Percentiles rank a stretch among this genome's conserved stretches.
phyloP scores from a whole-genome alignment of 2,888 invertebrate species.

The Heliconius erato region DNA sequence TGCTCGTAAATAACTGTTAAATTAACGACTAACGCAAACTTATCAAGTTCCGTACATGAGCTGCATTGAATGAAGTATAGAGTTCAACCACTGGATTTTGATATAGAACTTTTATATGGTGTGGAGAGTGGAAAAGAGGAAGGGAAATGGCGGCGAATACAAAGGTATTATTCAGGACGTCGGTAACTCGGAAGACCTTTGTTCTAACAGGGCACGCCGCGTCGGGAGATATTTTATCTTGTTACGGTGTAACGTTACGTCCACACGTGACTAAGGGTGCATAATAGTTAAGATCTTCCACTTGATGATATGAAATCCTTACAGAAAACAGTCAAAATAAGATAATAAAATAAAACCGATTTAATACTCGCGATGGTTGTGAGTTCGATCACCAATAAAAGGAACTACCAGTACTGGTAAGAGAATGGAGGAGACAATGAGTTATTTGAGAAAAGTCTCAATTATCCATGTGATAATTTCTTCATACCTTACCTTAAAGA shows the following conservation, averaged over 20 bases:
- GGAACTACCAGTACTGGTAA: background rate
- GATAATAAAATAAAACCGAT: too few relatives aligned
- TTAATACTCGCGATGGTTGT: background rate
- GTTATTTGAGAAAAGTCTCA: background rate
- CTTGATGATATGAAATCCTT: background rate
- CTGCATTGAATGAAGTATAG: slow-evolving; percentile 37
- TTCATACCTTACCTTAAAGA: background rate
- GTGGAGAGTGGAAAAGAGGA: slow-evolving; percentile 41
- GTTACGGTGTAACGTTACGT: slow-evolving; percentile 67
- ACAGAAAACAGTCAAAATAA: background rate
- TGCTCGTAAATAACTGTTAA: slow-evolving; percentile 26
- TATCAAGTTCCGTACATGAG: slow-evolving; percentile 33
- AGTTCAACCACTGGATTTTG: slow-evolving; percentile 39
- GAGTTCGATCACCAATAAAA: background rate
- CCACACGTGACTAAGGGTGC: slow-evolving; percentile 34
- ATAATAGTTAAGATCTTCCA: slow-evolving; percentile 24
- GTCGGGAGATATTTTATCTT: slow-evolving; percentile 76
- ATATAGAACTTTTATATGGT: slow-evolving; percentile 46
- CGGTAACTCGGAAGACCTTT: slow-evolving; percentile 65
- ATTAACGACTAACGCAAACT: slow-evolving; percentile 35
- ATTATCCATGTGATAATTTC: background rate
- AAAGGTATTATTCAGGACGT: slow-evolving; percentile 52
- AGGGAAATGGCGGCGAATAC: slow-evolving; percentile 38
- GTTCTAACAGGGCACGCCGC: slow-evolving; percentile 70
- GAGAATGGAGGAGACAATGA: background rate